Percentiles rank a stretch among this genome's conserved stretches.
These are phyloP conservation scores for Sterna hirundo DNA, from an alignment of 2,113 vertebrate species.

Conservation along the genomic window DNA sequence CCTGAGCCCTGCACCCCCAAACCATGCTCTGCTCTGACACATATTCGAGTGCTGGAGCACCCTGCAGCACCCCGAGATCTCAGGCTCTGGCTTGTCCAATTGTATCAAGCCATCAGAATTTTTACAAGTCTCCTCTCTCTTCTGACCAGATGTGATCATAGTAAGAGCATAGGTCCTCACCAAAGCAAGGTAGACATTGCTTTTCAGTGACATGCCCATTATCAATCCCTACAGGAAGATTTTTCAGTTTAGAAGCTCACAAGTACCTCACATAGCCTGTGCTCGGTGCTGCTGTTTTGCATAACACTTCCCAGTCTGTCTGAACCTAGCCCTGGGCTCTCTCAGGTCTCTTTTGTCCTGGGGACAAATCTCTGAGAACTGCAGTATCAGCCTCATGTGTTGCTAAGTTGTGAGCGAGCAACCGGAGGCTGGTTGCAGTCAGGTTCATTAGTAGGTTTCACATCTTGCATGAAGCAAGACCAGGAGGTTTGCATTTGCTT, in stretches of 20 bases:
- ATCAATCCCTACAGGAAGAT: not conserved
- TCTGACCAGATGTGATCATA: not conserved
- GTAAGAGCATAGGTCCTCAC: not conserved
- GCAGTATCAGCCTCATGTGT: not conserved
- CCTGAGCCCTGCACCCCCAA: not conserved
- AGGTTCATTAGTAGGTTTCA: slow-evolving; percentile 4
- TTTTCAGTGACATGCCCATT: not conserved
- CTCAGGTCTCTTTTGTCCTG: not conserved
- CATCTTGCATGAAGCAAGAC: not conserved
- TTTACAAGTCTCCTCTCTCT: not conserved
- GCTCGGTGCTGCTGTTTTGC: not conserved
- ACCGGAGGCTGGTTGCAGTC: not conserved
- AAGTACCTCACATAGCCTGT: not conserved
- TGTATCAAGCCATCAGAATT: not conserved
- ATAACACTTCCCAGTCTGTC: not conserved
- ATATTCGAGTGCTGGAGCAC: not conserved
- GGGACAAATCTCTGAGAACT: not conserved
- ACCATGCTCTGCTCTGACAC: not conserved
- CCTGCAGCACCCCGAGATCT: not conserved
- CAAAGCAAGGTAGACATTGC: not conserved
- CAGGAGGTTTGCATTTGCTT: not conserved
- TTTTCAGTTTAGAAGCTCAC: not conserved
- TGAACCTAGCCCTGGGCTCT: not conserved
- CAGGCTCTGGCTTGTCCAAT: not conserved
- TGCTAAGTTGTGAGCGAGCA: not conserved